phyloP scores from a whole-genome alignment of 2,113 vertebrate genomes.

The human (Homo sapiens) region GRCh38 chr1:7466501-7467000 shows the following conservation, averaged over 20 bases:
- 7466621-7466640: background rate
- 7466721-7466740: background rate
- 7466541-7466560: background rate
- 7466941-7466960: fast-evolving
- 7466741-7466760: fast-evolving
- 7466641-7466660: background rate
- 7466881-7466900: background rate
- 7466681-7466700: background rate
- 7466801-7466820: background rate
- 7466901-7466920: too few species aligned
- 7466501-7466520: slow-evolving; percentile 23
- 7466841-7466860: background rate
- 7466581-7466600: background rate
- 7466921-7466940: background rate
- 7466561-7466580: background rate
- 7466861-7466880: background rate
- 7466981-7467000: fast-evolving
- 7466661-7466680: background rate
- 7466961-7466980: background rate
- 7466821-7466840: too few species aligned
- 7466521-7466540: background rate
- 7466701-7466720: fast-evolving
- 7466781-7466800: background rate
- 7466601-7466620: fast-evolving
- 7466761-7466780: fast-evolving